Evolutionary conservation across 2,797 vertebrate genomes (phyloP).

Genomic region (Spheniscus humboldti): DNA sequence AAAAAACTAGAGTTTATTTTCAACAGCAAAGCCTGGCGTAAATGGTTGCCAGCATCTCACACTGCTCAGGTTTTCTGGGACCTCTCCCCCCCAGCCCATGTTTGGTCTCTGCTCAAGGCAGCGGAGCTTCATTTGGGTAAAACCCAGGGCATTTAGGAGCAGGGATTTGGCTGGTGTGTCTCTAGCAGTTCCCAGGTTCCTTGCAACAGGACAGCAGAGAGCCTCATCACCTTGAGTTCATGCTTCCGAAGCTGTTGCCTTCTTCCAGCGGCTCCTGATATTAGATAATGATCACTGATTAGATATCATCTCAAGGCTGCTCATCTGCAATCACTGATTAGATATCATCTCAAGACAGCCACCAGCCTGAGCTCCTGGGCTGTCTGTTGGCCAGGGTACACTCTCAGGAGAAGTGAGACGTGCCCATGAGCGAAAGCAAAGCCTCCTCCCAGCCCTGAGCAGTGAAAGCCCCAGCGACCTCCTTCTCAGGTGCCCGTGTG

Average conservation of each 20-base stretch:
- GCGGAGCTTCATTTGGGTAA: neutral
- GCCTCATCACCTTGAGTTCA: neutral
- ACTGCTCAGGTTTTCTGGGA: neutral
- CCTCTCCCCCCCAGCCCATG: neutral
- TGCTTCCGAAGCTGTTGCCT: neutral
- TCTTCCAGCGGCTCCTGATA: neutral
- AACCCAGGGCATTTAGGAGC: neutral
- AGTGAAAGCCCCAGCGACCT: neutral
- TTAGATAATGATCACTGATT: neutral
- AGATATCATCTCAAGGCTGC: neutral
- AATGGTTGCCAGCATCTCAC: neutral
- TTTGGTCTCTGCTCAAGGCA: neutral
- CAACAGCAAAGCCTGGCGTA: neutral
- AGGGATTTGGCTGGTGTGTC: neutral
- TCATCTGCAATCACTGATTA: neutral
- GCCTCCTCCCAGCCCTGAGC: neutral
- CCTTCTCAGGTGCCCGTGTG: neutral
- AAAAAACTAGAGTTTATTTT: neutral
- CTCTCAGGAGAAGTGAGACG: neutral
- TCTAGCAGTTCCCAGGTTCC: neutral
- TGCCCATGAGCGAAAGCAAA: neutral
- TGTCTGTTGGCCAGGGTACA: neutral
- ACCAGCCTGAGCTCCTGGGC: neutral
- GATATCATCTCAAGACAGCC: neutral
- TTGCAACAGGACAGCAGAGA: neutral